phyloP scores from a whole-genome alignment of 2,888 invertebrate genomes.

The Acleris literana region DNA sequence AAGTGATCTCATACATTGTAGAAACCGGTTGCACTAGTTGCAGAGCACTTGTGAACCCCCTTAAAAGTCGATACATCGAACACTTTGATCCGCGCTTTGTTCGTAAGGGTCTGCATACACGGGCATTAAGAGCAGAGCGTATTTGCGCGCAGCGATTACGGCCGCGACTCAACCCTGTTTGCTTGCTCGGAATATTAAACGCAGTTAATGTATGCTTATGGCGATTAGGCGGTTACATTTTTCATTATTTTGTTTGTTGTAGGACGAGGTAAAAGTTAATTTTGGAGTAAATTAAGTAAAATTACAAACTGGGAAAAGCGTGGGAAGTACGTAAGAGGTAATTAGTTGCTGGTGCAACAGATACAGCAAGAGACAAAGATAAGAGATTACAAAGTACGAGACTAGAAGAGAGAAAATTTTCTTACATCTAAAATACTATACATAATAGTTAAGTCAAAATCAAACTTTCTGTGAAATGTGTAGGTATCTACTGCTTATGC shows the following conservation, averaged over 20 bases:
- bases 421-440: no score
- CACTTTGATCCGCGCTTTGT: conserved; percentile 68
- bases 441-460: no score
- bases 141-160: conserved; percentile 78
- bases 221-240: conserved; percentile 6
- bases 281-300: no score
- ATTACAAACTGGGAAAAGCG: no score
- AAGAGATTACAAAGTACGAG: no score
- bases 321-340: no score
- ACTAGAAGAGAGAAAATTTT: no score
- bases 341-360: no score
- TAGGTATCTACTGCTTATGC: no score
- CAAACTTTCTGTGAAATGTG: no score
- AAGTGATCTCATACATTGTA: background rate
- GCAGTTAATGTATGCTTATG: conserved; percentile 16
- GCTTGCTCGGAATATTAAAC: conserved; percentile 24
- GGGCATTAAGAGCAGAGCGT: conserved; percentile 77
- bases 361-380: no score
- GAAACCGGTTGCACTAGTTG: background rate
- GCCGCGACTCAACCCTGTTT: conserved; percentile 45
- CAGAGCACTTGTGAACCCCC: conserved; percentile 13
- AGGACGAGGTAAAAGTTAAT: background rate
- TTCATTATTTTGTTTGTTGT: background rate
- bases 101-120: conserved; percentile 69
- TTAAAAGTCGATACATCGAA: conserved; percentile 33